Conservation (phyloP, 2,888 invertebrate species). For the Opisthograptis luteolata region DNA sequence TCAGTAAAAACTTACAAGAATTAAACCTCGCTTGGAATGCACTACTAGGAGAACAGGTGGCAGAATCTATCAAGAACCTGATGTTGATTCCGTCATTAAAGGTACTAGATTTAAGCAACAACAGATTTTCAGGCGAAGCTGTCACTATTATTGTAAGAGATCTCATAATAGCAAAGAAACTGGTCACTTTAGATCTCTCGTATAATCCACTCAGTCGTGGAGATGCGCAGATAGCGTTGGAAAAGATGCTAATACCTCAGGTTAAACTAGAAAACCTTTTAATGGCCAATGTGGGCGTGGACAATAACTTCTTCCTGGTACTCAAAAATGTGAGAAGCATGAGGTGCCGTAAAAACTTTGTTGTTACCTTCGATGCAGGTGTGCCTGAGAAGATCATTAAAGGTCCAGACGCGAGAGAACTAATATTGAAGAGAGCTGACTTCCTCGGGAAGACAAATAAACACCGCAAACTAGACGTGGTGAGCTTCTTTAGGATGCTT, state of each 20-base stretch:
- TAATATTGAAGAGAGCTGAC: conserved; percentile 48
- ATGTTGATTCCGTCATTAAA: conserved; percentile 42
- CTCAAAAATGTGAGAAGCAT: conserved; percentile 43
- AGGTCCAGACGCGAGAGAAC: conserved; percentile 46
- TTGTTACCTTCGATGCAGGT: conserved; percentile 41
- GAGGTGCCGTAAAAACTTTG: conserved; percentile 46
- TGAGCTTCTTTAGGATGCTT: conserved; percentile 42
- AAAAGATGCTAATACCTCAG: conserved; percentile 42
- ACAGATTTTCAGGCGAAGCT: conserved; percentile 45
- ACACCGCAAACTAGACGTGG: conserved; percentile 36
- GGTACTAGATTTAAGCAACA: conserved; percentile 49
- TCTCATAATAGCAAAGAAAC: conserved; percentile 44
- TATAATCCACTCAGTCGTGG: conserved; percentile 48
- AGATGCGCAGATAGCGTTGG: conserved; percentile 44
- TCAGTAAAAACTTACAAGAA: conserved; percentile 43
- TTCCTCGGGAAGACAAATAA: conserved; percentile 38
- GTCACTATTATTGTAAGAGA: conserved; percentile 37
- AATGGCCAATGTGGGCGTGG: conserved; percentile 48
- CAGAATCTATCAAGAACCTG: conserved; percentile 40
- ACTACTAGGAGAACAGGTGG: conserved; percentile 45
- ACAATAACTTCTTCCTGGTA: conserved; percentile 42
- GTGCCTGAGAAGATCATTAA: conserved; percentile 41
- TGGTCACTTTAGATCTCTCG: conserved; percentile 52
- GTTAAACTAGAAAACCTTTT: conserved; percentile 50
- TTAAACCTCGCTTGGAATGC: conserved; percentile 53